Evolutionary conservation across 1,140 invertebrate genomes (phyloP), one percentile per base, ranked within the genome.

Genomic region (Probaryconus sp.): DNA sequence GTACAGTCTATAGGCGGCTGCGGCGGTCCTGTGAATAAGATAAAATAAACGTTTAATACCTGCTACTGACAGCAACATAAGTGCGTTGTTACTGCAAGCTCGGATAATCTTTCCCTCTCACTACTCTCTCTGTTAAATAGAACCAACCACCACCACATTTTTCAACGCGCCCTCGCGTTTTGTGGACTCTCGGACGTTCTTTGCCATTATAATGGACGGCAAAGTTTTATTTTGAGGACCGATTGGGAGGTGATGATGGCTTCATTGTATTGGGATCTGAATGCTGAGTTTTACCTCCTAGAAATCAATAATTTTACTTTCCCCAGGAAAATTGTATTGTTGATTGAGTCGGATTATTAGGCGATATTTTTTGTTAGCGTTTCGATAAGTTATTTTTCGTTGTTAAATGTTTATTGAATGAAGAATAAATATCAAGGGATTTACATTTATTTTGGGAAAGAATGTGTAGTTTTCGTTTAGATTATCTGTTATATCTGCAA

Each of bases 1-100:
- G 90, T 88, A 79, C 93, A 94, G 80, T 92, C 90, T 73, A 87
- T 88, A 7, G 93, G 93, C 2, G 91, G 88, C 79, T 94, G 92
- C 5, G 93, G 93, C 30, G 89, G 83, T 73, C 90, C 92, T 93
- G 80, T 24, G 81, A 82, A 77, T 65, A 71, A 73, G 69, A 73
- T 56, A 78, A 78, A 71, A 72, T 73, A 60, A 65, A 73, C 47
- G 47, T 24, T 73, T 67, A 40, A 55, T 61, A 56, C 9, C 61
- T 65, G 61, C 61, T 6, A 17, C 20, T 53, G 69, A 61, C 61
- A 63, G 51, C 18, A 17, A 56, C 68, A 53, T 64, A 64, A 64
- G 58, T 56, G 50, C 26, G 55, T 43, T 60, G 55, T 61, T 69
- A 51, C 55, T 53, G 47, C 31, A 50, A 61, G 47, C 24, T 42